Conservation (phyloP, 2,113 vertebrate genomes). For the Lampris incognitus region DNA sequence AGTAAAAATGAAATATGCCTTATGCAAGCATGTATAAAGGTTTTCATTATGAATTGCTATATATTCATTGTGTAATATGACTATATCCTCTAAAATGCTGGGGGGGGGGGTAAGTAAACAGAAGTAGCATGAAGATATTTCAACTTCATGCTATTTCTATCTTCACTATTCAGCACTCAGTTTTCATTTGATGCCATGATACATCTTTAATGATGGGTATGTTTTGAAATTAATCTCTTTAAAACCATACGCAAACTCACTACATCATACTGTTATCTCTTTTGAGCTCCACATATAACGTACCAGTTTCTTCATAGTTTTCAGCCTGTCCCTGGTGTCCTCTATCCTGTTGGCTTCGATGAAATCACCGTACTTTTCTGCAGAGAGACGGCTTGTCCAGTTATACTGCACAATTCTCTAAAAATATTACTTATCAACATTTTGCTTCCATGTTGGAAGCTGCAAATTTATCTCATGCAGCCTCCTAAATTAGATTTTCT, state of each 20-base stretch:
- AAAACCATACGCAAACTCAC: not conserved
- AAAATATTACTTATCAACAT: too few species aligned
- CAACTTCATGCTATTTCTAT: not conserved
- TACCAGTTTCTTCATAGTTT: slow-evolving; percentile 93
- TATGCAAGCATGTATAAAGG: too few species aligned
- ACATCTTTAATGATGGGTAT: not conserved
- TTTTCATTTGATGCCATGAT: not conserved
- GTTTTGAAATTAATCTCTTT: not conserved
- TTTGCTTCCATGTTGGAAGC: too few species aligned
- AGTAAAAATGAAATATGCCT: too few species aligned
- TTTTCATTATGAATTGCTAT: too few species aligned
- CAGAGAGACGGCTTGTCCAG: not conserved
- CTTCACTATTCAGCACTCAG: not conserved
- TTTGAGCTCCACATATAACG: slow-evolving; percentile 19
- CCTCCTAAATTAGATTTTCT: too few species aligned
- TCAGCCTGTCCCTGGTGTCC: slow-evolving; percentile 89
- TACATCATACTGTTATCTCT: not conserved
- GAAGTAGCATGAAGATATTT: too few species aligned
- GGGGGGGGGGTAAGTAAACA: too few species aligned
- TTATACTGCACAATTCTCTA: too few species aligned
- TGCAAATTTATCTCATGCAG: too few species aligned
- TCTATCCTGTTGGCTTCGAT: slow-evolving; percentile 95
- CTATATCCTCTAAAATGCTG: too few species aligned
- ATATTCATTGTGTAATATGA: too few species aligned
- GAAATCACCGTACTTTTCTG: slow-evolving; percentile 95